Base-by-base conservation (phyloP, 2,888 invertebrate genomes). In the Alitta virens region DNA sequence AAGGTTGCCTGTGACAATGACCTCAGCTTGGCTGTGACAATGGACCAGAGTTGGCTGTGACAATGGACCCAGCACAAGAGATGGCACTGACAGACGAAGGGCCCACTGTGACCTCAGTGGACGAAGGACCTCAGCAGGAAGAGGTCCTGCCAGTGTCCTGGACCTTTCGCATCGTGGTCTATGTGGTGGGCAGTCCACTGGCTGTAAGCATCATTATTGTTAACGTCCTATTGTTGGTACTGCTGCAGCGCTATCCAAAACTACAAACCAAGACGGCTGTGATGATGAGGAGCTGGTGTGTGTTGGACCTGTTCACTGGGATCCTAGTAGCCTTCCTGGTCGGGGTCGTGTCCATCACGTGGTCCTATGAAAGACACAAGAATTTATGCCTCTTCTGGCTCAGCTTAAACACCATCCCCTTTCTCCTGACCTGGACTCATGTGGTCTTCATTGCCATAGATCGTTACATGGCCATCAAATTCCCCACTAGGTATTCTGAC, bases 381-480 rank as follows among this genome's bases (percentile, higher is more conserved):
- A 23, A 33, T 24, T 38, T 52, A 25, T 59, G 59, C 51, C n/a
- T 59, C 3, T 33, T 51, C 2, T 51, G 50, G 50, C 50, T 33
- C 2, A 24, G 50, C 23, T 25, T 59, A 1, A 50, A 59, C 24
- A n/a, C 38, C 38, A 14, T 59, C 38, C 59, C 59, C 1, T 18
- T 59, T 12, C 14, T 59, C 16, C 38, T 51, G 25, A 38, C 51
- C 9, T 59, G 50, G 24, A 23, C 24, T 14, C 59, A 59, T 40
- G 38, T 38, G 59, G 59, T 59, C 18, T 21, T 25, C 23, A 9
- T 59, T 33, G 59, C 59, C 23, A n/a, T 40, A 21, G 59, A 59
- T 16, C 51, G 59, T 25, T 59, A 52, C 18, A 25, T 59, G 23
- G 51, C 59, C 52, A 52, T 59, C 24, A 51, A 49, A 49, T 46